Conservation (phyloP, 1,140 invertebrate species). For the Drosophila funebris region DNA sequence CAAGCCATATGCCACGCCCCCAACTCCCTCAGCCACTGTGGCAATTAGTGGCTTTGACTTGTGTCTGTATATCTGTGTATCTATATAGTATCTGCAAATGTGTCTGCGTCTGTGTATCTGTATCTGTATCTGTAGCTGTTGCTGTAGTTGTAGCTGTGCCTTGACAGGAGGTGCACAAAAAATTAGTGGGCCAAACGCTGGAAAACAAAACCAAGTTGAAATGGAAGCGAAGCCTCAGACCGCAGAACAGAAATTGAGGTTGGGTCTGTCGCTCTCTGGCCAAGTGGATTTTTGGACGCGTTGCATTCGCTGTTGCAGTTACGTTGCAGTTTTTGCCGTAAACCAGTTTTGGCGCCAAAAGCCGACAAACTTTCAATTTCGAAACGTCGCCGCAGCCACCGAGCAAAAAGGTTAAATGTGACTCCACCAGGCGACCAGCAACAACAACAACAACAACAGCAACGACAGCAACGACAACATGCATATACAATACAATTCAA, state of each 20-base stretch:
- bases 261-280: conserved; percentile 10
- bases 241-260: conserved; percentile 36
- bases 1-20: conserved; percentile 28
- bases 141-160: not conserved
- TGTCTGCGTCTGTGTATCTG: not conserved
- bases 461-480: no score
- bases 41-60: conserved; percentile 73
- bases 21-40: conserved; percentile 19
- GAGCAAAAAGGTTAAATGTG: conserved; percentile 73
- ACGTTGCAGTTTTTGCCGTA: conserved; percentile 3
- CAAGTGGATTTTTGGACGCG: not conserved
- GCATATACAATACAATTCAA: not conserved
- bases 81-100: not conserved
- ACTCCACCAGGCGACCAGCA: conserved; percentile 9
- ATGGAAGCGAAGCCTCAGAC: conserved; percentile 8
- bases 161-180: conserved; percentile 70
- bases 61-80: not conserved
- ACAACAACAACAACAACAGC: conserved; percentile 1
- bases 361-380: conserved; percentile 74
- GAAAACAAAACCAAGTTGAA: conserved; percentile 29
- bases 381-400: conserved; percentile 54
- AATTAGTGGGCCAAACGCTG: conserved; percentile 65
- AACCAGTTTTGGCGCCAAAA: conserved; percentile 69
- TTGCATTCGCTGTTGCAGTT: not conserved
- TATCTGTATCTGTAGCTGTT: not conserved